Base-by-base conservation (phyloP, 2,797 vertebrate genomes). In the Pipistrellus pipistrellus region DNA sequence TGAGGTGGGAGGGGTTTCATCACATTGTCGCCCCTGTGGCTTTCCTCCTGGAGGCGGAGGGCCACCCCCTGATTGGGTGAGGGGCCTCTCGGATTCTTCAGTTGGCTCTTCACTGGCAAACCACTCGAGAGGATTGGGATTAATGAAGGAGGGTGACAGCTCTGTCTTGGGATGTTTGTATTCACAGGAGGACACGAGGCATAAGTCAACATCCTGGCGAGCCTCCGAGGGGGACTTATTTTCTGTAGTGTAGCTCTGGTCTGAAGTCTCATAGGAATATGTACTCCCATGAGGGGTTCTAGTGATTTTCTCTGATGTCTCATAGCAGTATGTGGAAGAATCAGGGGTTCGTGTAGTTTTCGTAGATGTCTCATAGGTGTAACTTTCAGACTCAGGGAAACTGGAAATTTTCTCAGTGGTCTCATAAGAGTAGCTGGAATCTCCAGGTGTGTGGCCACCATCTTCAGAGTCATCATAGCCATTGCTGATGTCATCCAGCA, bases 141-240 rank as follows among this genome's bases (percentile, higher is more conserved):
- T 99, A 96, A 99, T 99, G 98, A 99, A 99, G 55, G 99, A 99
- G 5, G 99, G 99, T 0, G 99, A 99, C 15, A 99, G 98, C 97
- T 99, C 99, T 2, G 99, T 99, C 98, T 99, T 99, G 25, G 99
- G 99, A 96, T 99, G 99, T 88, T 99, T 99, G 94, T 99, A 99
- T 95, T 99, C 99, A 44, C 99, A 99, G 38, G 99, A 99, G 41
- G 99, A 98, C 88, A 99, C 99, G 32, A 99, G 98, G 93, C 99
- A 99, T 95, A 99, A 98, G 93, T 99, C 99, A 1, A 99, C 99
- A 97, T 99, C 99, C 93, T 99, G 99, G 94, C 98, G 99, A 27
- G 98, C 98, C 96, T 98, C 98, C 77, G 98, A 98, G 96, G 98
- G 97, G 41, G 97, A 94, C 0, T 93, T 95, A 96, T 98, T 98